phyloP scores from a whole-genome alignment of 2,797 vertebrate species.

The Esox masquinongy region DNA sequence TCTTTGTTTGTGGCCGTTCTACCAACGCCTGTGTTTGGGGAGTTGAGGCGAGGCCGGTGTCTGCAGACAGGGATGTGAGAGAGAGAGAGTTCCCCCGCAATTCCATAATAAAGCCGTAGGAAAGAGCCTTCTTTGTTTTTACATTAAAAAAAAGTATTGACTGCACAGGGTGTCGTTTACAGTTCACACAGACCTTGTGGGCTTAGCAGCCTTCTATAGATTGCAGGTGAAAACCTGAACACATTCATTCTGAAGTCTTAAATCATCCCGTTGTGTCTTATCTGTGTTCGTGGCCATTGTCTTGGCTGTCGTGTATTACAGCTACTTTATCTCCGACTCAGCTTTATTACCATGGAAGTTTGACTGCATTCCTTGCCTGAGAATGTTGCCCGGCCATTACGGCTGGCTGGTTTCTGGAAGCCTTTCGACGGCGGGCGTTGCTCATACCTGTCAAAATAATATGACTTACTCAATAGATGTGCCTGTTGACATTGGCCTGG shows the following conservation, averaged over 20 bases:
- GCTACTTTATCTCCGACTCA: constrained; percentile 1
- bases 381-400: constrained; percentile 26
- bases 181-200: not conserved
- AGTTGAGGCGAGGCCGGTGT: not conserved
- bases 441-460: constrained; percentile 16
- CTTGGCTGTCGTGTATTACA: not conserved
- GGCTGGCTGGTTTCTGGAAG: not conserved
- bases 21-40: constrained; percentile 7
- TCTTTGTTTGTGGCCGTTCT: constrained; percentile 2
- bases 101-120: not conserved
- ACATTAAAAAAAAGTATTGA: not conserved
- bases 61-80: constrained; percentile 10
- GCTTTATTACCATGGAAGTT: constrained; percentile 17
- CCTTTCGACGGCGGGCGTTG: not conserved
- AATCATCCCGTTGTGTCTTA: not conserved
- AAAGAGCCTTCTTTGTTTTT: not conserved
- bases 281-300: not conserved
- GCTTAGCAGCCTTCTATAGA: not conserved
- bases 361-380: constrained; percentile 22
- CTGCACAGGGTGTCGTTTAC: not conserved
- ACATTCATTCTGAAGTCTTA: not conserved
- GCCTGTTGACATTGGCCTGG: not conserved
- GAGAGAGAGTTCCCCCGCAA: constrained; percentile 15
- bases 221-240: not conserved
- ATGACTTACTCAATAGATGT: constrained; percentile 11